Percentiles rank a stretch among this genome's conserved stretches.
These are phyloP conservation scores for Eupelmus urozonus DNA, from an alignment of 2,888 invertebrate species.

Conservation along the genomic window DNA sequence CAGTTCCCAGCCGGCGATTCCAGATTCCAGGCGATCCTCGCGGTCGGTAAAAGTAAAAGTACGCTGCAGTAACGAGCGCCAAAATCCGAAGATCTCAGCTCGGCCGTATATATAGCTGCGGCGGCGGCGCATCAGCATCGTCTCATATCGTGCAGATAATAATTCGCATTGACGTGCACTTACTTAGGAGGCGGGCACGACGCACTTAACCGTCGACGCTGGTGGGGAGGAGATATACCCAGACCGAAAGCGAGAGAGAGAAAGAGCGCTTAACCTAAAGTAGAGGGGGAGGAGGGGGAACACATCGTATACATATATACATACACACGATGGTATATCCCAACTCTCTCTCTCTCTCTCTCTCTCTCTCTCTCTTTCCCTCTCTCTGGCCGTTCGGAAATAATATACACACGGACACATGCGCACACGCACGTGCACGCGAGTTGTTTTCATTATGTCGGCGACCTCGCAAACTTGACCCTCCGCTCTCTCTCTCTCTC, in stretches of 20 bases:
- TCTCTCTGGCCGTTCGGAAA: neutral
- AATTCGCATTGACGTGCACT: constrained; percentile 33
- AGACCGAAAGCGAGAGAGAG: neutral
- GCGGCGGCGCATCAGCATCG: neutral
- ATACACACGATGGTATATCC: no score
- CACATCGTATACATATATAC: no score
- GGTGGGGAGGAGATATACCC: neutral
- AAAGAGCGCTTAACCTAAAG: no score
- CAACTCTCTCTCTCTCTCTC: constrained; percentile 5
- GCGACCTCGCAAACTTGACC: constrained; percentile 58
- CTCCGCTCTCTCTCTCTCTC: neutral
- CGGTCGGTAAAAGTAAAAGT: no score
- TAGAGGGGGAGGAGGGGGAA: neutral
- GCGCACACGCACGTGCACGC: neutral
- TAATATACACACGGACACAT: neutral
- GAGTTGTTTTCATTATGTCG: constrained; percentile 58
- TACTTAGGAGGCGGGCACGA: constrained; percentile 33
- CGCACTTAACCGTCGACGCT: neutral
- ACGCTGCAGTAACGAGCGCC: no score
- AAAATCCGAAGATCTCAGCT: neutral
- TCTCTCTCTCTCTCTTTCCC: neutral
- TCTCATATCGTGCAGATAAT: constrained; percentile 22
- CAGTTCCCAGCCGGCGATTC: no score
- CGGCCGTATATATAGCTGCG: no score
- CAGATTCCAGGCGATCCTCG: no score